Evolutionary conservation across 2,113 vertebrate genomes (phyloP), one percentile per base, ranked within the genome.

Genomic region (Peromyscus polionotus): DNA sequence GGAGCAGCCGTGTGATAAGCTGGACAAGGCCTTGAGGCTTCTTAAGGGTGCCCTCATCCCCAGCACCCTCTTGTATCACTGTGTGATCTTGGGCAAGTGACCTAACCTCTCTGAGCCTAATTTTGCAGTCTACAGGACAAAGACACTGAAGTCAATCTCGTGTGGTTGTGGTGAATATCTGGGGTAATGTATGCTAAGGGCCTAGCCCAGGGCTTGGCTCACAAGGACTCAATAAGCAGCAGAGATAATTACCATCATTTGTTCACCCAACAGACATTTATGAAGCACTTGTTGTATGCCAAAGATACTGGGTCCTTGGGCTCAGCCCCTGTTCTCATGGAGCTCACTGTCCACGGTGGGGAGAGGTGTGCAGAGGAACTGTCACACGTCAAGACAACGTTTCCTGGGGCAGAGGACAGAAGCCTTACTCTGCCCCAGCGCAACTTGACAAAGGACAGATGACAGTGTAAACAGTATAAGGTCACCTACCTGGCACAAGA

Each of bases 21-120:
- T 20, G 20, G 65, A 68, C 11, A 61, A 39, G n/a, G 13, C 73
- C 59, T 80, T 39, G 59, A 54, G 33, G 24, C 28, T 90, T 65
- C 54, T 45, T 48, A 16, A 36, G 28, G 61, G 39, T 14, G 31
- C 67, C 91, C 57, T 4, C 14, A 45, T n/a, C 77, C 81, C 57
- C 61, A 33, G 86, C 22, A 19, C 28, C 16, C n/a, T 17, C 83
- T 91, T 51, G 36, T 8, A 19, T 79, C 57, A 39, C 90, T 73
- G 12, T 75, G 77, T 86, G 90, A 70, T 33, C 36, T 70, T 68
- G 24, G 63, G 68, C 85, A 94, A 87, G 70, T 14, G 72, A 57
- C 81, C 86, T 84, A 87, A 48, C 51, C 79, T 93, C 95, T 90
- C 88, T 8, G 70, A 95, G 81, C 42, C 59, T 26, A 20, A 36